phyloP scores from a whole-genome alignment of 2,888 invertebrate genomes.

The Apeira syringaria region DNA sequence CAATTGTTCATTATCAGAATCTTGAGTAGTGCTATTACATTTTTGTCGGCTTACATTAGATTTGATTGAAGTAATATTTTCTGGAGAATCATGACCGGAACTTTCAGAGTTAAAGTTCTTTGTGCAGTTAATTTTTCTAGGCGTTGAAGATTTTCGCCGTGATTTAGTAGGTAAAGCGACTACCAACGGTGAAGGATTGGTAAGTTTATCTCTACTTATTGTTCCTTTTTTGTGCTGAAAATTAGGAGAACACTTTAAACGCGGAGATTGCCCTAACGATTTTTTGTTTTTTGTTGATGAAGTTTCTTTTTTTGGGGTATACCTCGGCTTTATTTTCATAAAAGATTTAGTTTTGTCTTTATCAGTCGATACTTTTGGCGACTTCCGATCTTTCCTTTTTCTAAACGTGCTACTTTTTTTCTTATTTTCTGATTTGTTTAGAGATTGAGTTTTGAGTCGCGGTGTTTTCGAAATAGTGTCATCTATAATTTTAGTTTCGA shows the following conservation, averaged over 20 bases:
- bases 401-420: conserved; percentile 38
- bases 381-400: conserved; percentile 55
- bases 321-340: conserved; percentile 68
- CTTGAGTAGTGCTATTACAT: conserved; percentile 35
- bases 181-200: conserved; percentile 29
- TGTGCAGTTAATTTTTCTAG: conserved; percentile 69
- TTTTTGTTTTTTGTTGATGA: conserved; percentile 42
- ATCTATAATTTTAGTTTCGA: conserved; percentile 36
- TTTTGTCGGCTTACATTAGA: conserved; percentile 31
- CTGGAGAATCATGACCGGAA: conserved; percentile 53
- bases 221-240: conserved; percentile 35
- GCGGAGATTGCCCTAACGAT: conserved; percentile 31
- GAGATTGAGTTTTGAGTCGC: conserved; percentile 28
- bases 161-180: conserved; percentile 62
- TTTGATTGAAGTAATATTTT: conserved; percentile 35
- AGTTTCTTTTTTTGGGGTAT: conserved; percentile 58
- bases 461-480: conserved; percentile 30
- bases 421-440: conserved; percentile 30
- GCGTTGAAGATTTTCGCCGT: conserved; percentile 76
- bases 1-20: conserved; percentile 63
- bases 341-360: conserved; percentile 57
- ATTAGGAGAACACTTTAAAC: conserved; percentile 32
- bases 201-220: conserved; percentile 47
- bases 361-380: conserved; percentile 41
- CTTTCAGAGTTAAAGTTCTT: conserved; percentile 62